Evolutionary conservation across 2,888 invertebrate genomes (phyloP), one percentile per base, ranked within the genome.

Genomic region (Pteria penguin): DNA sequence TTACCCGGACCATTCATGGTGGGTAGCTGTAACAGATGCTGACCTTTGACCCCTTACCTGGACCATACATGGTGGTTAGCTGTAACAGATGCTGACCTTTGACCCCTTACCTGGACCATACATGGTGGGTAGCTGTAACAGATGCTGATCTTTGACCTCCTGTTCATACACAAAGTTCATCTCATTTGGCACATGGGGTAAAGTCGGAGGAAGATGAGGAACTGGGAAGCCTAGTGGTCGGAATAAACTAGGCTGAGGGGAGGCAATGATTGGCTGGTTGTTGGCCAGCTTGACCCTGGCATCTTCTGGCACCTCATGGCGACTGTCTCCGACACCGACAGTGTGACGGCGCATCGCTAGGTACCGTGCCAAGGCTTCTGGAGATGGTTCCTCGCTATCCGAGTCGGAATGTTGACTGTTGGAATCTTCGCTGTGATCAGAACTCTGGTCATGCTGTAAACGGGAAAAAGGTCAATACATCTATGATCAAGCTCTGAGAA

Each of bases 31-130:
- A 98, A 93, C 81, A 98, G 93, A 92, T 98, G 97, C 86, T 97
- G 97, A 92, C 96, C 96, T 93, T 96, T 96, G 78, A 96, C 96
- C 45, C 5, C 83, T 74, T 72, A 91, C 92, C 88, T 80, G 88
- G 96, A 66, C 92, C 93, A 95, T 97, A 95, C 18, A 96, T 96
- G 75, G 96, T 95, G 0, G 97, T 98, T n/a, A 97, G 97, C 91
- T 97, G 97, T 73, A 98, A 93, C 81, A 98, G 93, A 92, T 98
- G 97, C 87, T 97, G 97, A 93, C 98, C 97, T 90, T 97, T 97
- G 32, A 36, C 14, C 45, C 5, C 83, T 74, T 72, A 91, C 92
- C 88, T 80, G 88, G 96, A 66, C 92, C 93, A 95, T 97, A 95
- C 18, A 96, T 96, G 75, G 96, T 95, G 0, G 97, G 98, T n/a